Conservation (phyloP, 1,140 invertebrate genomes). For the Archegozetes longisetosus region DNA sequence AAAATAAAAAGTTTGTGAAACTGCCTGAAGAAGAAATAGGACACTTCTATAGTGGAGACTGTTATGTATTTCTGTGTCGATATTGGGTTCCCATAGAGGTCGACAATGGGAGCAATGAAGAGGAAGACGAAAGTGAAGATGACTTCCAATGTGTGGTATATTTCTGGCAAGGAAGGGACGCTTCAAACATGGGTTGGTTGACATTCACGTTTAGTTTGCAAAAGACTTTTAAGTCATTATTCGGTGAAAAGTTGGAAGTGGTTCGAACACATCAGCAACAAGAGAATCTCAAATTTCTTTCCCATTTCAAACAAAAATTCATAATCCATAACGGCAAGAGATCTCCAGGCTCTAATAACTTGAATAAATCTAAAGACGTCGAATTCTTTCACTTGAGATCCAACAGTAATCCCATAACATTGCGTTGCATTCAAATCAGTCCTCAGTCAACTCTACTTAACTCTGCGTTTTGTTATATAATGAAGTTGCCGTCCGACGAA, state of each 20-base stretch:
- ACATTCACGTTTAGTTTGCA: slow-evolving; percentile 96
- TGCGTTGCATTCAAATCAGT: slow-evolving; percentile 64
- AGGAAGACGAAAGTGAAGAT: slow-evolving; percentile 51
- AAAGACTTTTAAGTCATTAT: slow-evolving; percentile 91
- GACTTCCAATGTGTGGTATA: slow-evolving; percentile 94
- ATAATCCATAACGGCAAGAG: slow-evolving; percentile 82
- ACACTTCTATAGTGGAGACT: slow-evolving; percentile 83
- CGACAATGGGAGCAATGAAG: slow-evolving; percentile 34
- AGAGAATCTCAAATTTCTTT: slow-evolving; percentile 96
- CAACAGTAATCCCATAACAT: slow-evolving; percentile 86
- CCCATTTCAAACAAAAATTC: slow-evolving; percentile 91
- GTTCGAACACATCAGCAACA: slow-evolving; percentile 93
- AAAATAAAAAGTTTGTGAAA: slow-evolving; percentile 89
- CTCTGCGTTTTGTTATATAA: slow-evolving; percentile 33
- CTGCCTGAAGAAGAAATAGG: slow-evolving; percentile 78
- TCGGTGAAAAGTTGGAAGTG: slow-evolving; percentile 88
- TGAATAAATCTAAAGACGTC: slow-evolving; percentile 41
- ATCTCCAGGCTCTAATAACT: slow-evolving; percentile 22
- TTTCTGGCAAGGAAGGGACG: slow-evolving; percentile 96
- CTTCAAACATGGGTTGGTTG: slow-evolving; percentile 97
- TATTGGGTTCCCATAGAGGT: slow-evolving; percentile 64
- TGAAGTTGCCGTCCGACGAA: slow-evolving; percentile 29
- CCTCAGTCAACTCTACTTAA: slow-evolving; percentile 50
- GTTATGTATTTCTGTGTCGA: slow-evolving; percentile 93
- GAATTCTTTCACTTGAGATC: slow-evolving; percentile 90